A percentile compares a stretch with the other conserved stretches of the same genome.
phyloP scores from a whole-genome alignment of 2,888 invertebrate genomes.

The Anaspis maculata region DNA sequence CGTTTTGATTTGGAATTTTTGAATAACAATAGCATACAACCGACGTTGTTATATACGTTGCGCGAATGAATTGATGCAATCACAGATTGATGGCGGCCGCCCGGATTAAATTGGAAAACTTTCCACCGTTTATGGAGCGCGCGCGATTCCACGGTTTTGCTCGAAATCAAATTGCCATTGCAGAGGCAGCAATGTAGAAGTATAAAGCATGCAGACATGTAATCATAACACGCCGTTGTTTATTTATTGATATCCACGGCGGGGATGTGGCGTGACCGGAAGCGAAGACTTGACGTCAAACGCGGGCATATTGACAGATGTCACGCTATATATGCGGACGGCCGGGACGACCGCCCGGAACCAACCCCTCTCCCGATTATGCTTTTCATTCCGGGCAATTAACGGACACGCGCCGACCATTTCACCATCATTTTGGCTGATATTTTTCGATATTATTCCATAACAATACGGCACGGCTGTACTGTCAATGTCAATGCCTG shows the following conservation, averaged over 20 bases:
- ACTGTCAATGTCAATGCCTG: no score
- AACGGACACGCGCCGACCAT: constrained; percentile 14
- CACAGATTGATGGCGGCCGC: no score
- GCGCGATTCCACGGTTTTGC: no score
- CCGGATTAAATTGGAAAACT: constrained; percentile 42
- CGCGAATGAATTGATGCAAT: constrained; percentile 38
- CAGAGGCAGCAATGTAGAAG: no score
- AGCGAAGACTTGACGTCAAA: constrained; percentile 20
- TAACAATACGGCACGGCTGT: no score
- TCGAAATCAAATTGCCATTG: no score
- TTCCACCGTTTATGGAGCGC: constrained; percentile 34
- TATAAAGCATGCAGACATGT: constrained; percentile 17
- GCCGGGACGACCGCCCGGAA: no score
- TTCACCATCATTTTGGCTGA: constrained; percentile 9
- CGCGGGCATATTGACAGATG: constrained; percentile 23
- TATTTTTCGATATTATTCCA: no score
- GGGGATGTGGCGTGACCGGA: constrained; percentile 23
- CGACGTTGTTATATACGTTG: no score
- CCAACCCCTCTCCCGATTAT: constrained; percentile 12
- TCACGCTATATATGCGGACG: no score
- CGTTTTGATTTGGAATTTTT: no score
- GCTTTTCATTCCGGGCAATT: constrained; percentile 13
- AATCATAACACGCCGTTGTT: constrained; percentile 17
- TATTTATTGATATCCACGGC: constrained; percentile 17
- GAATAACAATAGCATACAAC: no score